A percentile compares a stretch with the other conserved stretches of the same genome.
phyloP scores from a whole-genome alignment of 2,888 invertebrate species.

The Pasiphila rectangulata region DNA sequence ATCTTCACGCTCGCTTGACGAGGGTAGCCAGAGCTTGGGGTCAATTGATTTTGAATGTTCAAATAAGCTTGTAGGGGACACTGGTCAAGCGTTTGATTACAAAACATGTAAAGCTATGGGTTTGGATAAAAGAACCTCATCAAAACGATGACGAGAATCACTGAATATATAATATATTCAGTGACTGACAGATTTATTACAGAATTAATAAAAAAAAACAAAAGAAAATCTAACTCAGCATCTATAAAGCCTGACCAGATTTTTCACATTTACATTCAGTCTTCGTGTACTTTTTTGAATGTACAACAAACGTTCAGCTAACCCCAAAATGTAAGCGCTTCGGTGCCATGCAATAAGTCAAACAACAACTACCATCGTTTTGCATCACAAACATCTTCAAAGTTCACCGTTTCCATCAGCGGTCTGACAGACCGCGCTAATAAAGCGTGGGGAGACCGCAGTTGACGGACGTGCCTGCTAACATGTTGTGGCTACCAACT shows the following conservation, averaged over 20 bases:
- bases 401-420: constrained; percentile 13
- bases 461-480: constrained; percentile 17
- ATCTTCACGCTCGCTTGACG: constrained; percentile 37
- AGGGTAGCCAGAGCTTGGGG: constrained; percentile 29
- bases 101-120: neutral
- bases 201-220: neutral
- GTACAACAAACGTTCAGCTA: too few relatives aligned
- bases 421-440: constrained; percentile 26
- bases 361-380: neutral
- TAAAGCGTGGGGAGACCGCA: constrained; percentile 22
- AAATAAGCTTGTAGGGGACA: constrained; percentile 17
- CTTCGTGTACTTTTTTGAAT: too few relatives aligned
- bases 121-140: neutral
- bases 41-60: constrained; percentile 33
- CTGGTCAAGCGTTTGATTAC: constrained; percentile 6
- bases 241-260: too few relatives aligned
- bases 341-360: neutral
- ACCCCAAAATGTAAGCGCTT: too few relatives aligned
- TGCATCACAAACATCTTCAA: constrained; percentile 10
- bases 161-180: neutral
- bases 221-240: too few relatives aligned
- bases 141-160: neutral
- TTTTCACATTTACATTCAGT: too few relatives aligned
- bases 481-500: constrained; percentile 11
- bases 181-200: neutral